Evolutionary conservation across 2,113 vertebrate species (phyloP).

Genomic region (Thunnus thynnus): DNA sequence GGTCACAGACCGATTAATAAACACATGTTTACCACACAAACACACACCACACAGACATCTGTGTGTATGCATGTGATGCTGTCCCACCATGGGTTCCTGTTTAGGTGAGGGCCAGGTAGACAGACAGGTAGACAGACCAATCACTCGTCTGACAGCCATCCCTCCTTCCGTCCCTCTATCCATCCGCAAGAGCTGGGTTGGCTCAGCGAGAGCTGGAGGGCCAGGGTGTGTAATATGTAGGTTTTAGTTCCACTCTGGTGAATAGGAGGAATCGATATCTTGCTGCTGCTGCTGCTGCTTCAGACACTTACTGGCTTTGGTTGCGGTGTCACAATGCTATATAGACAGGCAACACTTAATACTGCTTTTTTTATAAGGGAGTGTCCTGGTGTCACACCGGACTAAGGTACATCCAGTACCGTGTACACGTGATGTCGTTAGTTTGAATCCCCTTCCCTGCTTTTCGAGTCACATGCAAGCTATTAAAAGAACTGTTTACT

Average conservation of each 20-base stretch:
- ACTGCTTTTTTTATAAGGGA: constrained; percentile 59
- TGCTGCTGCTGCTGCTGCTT: constrained; percentile 76
- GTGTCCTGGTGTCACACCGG: constrained; percentile 57
- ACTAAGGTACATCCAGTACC: constrained; percentile 53
- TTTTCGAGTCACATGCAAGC: not conserved
- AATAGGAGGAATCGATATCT: constrained; percentile 80
- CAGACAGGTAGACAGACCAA: constrained; percentile 67
- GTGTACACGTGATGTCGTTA: not conserved
- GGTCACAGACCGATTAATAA: constrained; percentile 46
- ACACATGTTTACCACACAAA: constrained; percentile 68
- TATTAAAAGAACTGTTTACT: not conserved
- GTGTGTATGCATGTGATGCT: constrained; percentile 11
- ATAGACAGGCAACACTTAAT: constrained; percentile 81
- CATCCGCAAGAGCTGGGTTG: constrained; percentile 40
- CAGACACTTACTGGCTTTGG: constrained; percentile 80
- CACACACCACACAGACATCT: constrained; percentile 10
- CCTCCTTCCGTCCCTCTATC: constrained; percentile 20
- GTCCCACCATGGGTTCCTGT: constrained; percentile 47
- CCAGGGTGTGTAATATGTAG: constrained; percentile 79
- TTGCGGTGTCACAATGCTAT: constrained; percentile 78
- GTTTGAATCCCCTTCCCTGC: constrained; percentile 9
- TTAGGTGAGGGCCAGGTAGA: constrained; percentile 40
- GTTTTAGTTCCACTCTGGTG: constrained; percentile 84
- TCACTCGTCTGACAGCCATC: constrained; percentile 56
- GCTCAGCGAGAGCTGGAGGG: constrained; percentile 64